A percentile compares a stretch with the other conserved stretches of the same genome.
These are phyloP conservation scores for Aplidium turbinatum DNA, from an alignment of 23 tunicate genomes.

Conservation along the genomic window DNA sequence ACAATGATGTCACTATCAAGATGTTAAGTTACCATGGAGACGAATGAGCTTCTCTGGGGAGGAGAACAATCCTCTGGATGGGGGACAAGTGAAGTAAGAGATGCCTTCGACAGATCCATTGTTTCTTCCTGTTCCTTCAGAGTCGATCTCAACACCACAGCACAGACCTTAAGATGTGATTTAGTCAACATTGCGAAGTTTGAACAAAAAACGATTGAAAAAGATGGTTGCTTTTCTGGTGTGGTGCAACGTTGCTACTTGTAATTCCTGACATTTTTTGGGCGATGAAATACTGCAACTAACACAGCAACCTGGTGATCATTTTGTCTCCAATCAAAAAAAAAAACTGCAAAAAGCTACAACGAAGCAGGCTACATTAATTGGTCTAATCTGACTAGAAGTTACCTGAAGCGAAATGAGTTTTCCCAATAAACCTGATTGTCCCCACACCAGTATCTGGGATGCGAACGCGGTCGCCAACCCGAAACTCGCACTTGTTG, in stretches of 20 bases:
- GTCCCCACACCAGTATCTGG: slow-evolving; percentile 53
- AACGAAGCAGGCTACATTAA: too few relatives aligned
- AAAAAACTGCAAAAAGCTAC: too few relatives aligned
- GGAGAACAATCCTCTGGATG: slow-evolving; percentile 68
- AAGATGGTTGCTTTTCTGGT: too few relatives aligned
- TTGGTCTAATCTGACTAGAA: too few relatives aligned
- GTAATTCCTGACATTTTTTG: too few relatives aligned
- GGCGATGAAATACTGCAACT: too few relatives aligned
- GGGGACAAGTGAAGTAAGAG: slow-evolving; percentile 60
- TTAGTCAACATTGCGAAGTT: neutral
- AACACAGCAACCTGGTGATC: neutral
- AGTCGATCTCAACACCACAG: slow-evolving; percentile 79
- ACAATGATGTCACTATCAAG: too few relatives aligned
- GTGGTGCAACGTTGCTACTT: too few relatives aligned
- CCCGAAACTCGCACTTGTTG: slow-evolving; percentile 17
- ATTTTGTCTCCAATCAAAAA: neutral
- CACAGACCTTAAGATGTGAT: slow-evolving; percentile 50
- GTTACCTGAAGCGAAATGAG: slow-evolving; percentile 87
- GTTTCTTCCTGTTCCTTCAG: slow-evolving; percentile 47
- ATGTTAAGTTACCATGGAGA: too few relatives aligned
- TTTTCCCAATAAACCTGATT: slow-evolving; percentile 66
- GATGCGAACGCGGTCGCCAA: slow-evolving; percentile 69
- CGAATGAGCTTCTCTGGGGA: slow-evolving; percentile 57
- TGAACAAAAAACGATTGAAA: neutral
- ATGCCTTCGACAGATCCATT: slow-evolving; percentile 69